Conservation (phyloP, 2,888 invertebrate species). For the Catocala fraxini region DNA sequence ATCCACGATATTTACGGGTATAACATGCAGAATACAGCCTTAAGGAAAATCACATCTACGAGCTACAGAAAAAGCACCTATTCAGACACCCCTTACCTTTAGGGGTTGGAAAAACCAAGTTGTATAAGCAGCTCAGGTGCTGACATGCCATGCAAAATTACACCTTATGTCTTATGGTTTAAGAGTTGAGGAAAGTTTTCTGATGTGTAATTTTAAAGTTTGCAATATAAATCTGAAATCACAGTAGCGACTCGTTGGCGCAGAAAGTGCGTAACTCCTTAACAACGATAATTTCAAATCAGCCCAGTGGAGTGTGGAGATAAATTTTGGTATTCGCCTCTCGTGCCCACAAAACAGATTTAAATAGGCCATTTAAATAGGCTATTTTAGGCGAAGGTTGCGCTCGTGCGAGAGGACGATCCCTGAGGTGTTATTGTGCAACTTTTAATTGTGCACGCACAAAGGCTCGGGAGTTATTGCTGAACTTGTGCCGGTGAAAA, state of each 20-base stretch:
- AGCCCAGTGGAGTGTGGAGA: constrained; percentile 72
- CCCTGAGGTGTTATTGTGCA: constrained; percentile 44
- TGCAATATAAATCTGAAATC: constrained; percentile 73
- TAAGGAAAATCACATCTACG: constrained; percentile 65
- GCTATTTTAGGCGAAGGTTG: constrained; percentile 41
- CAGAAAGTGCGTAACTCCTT: constrained; percentile 76
- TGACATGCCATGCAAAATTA: constrained; percentile 17
- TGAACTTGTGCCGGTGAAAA: constrained; percentile 22
- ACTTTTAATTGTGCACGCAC: constrained; percentile 45
- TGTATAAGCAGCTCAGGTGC: constrained; percentile 27
- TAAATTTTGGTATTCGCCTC: constrained; percentile 65
- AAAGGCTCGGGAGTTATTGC: constrained; percentile 34
- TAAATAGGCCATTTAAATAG: constrained; percentile 67
- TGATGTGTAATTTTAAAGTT: constrained; percentile 44
- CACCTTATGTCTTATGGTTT: constrained; percentile 16
- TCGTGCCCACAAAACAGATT: constrained; percentile 70
- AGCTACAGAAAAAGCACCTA: constrained; percentile 52
- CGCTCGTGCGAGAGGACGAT: constrained; percentile 36
- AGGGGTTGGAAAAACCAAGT: constrained; percentile 54
- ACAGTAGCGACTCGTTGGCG: constrained; percentile 71
- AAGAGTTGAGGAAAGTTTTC: constrained; percentile 14
- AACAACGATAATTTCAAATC: constrained; percentile 78
- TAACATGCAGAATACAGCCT: constrained; percentile 64
- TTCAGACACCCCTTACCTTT: constrained; percentile 70
- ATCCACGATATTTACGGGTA: constrained; percentile 61